Evolutionary conservation across 1,140 invertebrate species (phyloP), one percentile per base, ranked within the genome.

Genomic region (Macrosteles quadrilineatus): DNA sequence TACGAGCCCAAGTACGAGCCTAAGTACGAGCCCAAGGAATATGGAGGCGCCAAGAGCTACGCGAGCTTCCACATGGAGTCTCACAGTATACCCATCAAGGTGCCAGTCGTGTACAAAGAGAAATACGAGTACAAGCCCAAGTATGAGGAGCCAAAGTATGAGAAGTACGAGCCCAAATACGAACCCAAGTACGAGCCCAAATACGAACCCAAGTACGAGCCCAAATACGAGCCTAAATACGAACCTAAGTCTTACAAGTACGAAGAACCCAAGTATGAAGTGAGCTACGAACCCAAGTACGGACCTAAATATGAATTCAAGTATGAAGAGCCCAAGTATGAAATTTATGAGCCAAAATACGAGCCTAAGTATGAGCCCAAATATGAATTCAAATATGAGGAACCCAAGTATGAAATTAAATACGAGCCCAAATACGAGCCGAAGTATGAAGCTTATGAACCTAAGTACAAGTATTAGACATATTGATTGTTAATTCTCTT

Each of bases 251-350:
- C 17, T 17, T 53, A 17, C 47, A 53, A 53, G 6, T 53, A 14
- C 19, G 55, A 59, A 59, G 55, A 59, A 30, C 55, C 55, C 25
- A 59, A 59, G 55, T 59, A 27, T 59, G 55, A 59, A 29, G 55
- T 27, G 6, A 50, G n/a, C 3, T 50, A 19, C n/a, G 47, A 50
- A 19, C 21, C 21, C 47, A 50, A 50, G 21, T 50, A 50, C 17
- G 47, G n/a, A 50, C 47, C 47, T 6, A 50, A 50, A 19, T 50
- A 50, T 50, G 17, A n/a, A 19, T 6, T 50, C 21, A 23, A 23
- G 6, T 50, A 19, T 19, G 47, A 50, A 19, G 47, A 50, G n/a
- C 47, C 47, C 47, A 50, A 50, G n/a, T 50, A 19, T 19, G 47
- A 50, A 50, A n/a, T 23, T 14, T 59, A 27, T 29, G 55, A 59